These are phyloP conservation scores for Cheracebus regulus DNA, from an alignment of 2,797 vertebrate genomes.

Conservation along the genomic window DNA sequence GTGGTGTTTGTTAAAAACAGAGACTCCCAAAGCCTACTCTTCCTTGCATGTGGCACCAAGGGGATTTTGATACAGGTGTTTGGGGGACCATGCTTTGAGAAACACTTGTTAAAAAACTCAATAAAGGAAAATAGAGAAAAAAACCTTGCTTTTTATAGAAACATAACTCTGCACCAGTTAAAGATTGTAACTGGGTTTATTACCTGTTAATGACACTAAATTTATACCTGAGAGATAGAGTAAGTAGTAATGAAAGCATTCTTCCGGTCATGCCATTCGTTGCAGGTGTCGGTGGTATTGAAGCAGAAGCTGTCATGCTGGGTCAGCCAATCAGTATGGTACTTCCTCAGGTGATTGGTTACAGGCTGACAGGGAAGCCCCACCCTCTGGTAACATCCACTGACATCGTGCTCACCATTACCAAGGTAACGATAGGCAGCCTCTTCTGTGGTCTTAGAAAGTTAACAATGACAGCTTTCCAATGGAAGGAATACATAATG, in stretches of 20 bases:
- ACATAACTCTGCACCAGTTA: not conserved
- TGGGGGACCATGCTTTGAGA: not conserved
- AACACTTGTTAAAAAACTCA: slow-evolving; percentile 26
- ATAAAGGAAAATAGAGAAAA: not conserved
- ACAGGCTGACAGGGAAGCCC: slow-evolving; percentile 91
- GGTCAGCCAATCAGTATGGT: slow-evolving; percentile 99
- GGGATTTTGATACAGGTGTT: not conserved
- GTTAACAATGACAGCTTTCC: not conserved
- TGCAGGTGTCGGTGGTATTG: slow-evolving; percentile 97
- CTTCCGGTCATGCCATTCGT: not conserved
- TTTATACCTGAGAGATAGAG: not conserved
- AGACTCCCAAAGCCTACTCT: not conserved
- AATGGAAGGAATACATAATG: not conserved
- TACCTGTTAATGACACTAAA: not conserved
- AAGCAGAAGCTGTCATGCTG: slow-evolving; percentile 98
- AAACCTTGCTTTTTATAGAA: not conserved
- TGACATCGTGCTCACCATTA: slow-evolving; percentile 98
- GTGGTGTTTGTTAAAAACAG: not conserved
- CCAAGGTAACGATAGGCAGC: slow-evolving; percentile 89
- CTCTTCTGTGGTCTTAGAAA: not conserved
- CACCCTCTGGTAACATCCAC: slow-evolving; percentile 94
- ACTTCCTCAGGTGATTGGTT: slow-evolving; percentile 96
- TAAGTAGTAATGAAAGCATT: not conserved
- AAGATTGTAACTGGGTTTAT: not conserved
- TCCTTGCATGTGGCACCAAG: not conserved